A percentile compares a stretch with the other conserved stretches of the same genome.
phyloP scores from a whole-genome alignment of 2,113 vertebrate species.

The Natator depressus region DNA sequence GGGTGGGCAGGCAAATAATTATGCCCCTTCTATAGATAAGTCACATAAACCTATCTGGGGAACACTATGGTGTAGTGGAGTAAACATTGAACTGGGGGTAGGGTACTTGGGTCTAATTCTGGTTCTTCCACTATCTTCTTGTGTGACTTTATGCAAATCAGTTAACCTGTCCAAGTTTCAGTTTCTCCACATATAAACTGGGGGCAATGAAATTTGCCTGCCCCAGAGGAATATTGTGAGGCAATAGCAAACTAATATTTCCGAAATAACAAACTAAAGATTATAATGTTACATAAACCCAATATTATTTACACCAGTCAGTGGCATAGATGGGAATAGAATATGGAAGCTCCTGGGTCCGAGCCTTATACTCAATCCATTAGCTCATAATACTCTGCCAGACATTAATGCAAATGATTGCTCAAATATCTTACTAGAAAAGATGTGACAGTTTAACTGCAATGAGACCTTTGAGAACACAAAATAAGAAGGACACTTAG shows the following conservation, averaged over 20 bases:
- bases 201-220: neutral
- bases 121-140: accelerated
- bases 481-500: neutral
- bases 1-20: neutral
- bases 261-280: neutral
- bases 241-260: neutral
- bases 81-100: neutral
- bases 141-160: neutral
- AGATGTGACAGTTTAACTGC: neutral
- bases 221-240: neutral
- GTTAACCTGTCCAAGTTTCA: accelerated
- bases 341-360: neutral
- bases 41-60: accelerated
- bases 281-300: neutral
- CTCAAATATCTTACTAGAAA: neutral
- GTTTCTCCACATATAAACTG: neutral
- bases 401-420: neutral
- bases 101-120: neutral
- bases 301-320: neutral
- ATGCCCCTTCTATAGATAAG: accelerated
- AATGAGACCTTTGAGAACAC: neutral
- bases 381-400: neutral
- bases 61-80: accelerated
- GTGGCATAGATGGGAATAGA: neutral
- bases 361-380: neutral